Conservation (phyloP, 2,113 vertebrate species). For the Loxodonta africana region DNA sequence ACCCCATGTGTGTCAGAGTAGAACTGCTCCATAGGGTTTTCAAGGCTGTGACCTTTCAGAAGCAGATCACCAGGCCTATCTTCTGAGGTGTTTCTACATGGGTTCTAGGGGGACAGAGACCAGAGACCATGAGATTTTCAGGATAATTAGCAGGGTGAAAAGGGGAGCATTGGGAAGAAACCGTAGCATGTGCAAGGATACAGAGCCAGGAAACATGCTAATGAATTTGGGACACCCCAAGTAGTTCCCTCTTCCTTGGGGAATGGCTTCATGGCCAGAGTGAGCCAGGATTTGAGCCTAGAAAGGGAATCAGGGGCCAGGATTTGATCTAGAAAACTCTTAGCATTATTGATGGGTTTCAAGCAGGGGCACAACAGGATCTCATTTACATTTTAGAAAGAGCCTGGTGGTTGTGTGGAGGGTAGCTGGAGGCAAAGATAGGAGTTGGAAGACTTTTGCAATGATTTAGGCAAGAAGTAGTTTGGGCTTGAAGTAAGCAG, state of each 20-base stretch:
- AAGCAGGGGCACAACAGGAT: not conserved
- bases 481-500: conserved; percentile 7
- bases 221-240: not conserved
- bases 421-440: not conserved
- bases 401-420: not conserved
- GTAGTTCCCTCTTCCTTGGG: not conserved
- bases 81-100: too few species aligned
- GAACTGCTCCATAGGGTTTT: not conserved
- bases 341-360: not conserved
- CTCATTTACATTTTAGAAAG: conserved; percentile 40
- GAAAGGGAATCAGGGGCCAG: not conserved
- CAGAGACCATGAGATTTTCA: conserved; percentile 27
- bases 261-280: not conserved
- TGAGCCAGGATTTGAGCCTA: not conserved
- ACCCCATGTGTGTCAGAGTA: not conserved
- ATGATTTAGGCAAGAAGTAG: conserved; percentile 3
- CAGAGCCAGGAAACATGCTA: not conserved
- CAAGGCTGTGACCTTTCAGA: not conserved
- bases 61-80: too few species aligned
- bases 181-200: not conserved
- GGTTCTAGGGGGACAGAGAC: not conserved
- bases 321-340: not conserved
- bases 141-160: not conserved
- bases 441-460: not conserved
- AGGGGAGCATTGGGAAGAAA: not conserved